Percentiles rank a stretch among this genome's conserved stretches.
Evolutionary conservation across 1,140 invertebrate species (phyloP).

Genomic region (Monochamus saltuarius): DNA sequence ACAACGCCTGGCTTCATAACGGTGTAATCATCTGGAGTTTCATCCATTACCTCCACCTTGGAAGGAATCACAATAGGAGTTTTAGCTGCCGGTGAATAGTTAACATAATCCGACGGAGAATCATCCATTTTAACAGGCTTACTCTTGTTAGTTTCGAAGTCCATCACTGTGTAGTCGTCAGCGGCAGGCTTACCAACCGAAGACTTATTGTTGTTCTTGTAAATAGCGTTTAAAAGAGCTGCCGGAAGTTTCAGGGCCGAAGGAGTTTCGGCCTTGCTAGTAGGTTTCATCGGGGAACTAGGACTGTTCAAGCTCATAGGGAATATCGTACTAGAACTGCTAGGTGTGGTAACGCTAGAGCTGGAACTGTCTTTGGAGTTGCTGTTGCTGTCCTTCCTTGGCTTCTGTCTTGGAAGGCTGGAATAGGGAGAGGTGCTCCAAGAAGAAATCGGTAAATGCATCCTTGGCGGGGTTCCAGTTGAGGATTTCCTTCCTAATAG

Average conservation of each 20-base stretch:
- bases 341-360: constrained; percentile 56
- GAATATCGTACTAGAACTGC: constrained; percentile 61
- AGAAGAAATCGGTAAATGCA: constrained; percentile 45
- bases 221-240: constrained; percentile 34
- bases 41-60: constrained; percentile 12
- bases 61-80: background rate
- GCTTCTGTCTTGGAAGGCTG: constrained; percentile 46
- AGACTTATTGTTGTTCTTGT: constrained; percentile 27
- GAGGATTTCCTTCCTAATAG: constrained; percentile 45
- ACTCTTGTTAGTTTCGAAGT: constrained; percentile 32
- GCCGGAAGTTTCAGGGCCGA: constrained; percentile 35
- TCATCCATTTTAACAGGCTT: background rate
- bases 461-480: constrained; percentile 51
- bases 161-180: constrained; percentile 45
- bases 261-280: constrained; percentile 44
- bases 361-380: constrained; percentile 51
- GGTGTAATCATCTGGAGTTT: constrained; percentile 45
- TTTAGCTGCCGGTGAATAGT: constrained; percentile 38
- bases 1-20: constrained; percentile 43
- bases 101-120: constrained; percentile 42
- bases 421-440: constrained; percentile 44
- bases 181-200: background rate
- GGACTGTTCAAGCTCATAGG: constrained; percentile 63
- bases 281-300: constrained; percentile 56
- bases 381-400: constrained; percentile 38